These are phyloP conservation scores for Pocillopora damicornis DNA, from an alignment of 64 coral and sea anemone species.

Conservation along the genomic window DNA sequence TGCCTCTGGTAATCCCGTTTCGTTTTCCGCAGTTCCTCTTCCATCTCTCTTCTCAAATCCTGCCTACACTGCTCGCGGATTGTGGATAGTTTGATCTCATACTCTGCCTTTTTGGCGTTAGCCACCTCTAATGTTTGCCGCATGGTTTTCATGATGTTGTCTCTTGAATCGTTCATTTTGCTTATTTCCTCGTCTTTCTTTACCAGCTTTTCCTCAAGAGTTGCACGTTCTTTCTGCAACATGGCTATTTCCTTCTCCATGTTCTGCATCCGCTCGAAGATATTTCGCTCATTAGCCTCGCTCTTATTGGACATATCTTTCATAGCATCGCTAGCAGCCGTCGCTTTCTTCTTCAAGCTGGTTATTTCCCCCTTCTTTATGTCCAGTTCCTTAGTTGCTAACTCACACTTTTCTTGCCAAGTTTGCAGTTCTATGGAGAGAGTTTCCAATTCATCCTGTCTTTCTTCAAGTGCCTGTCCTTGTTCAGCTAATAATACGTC, in stretches of 20 bases:
- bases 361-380: constrained; percentile 35
- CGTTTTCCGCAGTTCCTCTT: constrained; percentile 33
- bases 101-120: constrained; percentile 46
- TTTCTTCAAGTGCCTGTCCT: constrained; percentile 49
- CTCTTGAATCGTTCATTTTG: constrained; percentile 33
- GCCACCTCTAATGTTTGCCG: constrained; percentile 44
- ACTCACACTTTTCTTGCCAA: constrained; percentile 12
- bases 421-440: constrained; percentile 45
- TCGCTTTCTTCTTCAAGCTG: background rate
- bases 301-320: background rate
- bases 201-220: background rate
- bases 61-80: constrained; percentile 14
- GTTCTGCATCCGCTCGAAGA: background rate
- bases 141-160: constrained; percentile 53
- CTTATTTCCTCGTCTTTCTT: constrained; percentile 44
- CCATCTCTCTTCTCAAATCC: constrained; percentile 11
- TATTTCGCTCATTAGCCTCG: background rate
- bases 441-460: constrained; percentile 67
- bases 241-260: constrained; percentile 60
- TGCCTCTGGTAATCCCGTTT: constrained; percentile 36
- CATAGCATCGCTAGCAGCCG: background rate
- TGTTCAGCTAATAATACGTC: constrained; percentile 57
- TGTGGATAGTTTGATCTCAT: constrained; percentile 28
- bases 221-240: constrained; percentile 1
- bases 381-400: constrained; percentile 36